Evolutionary conservation across 2,797 vertebrate genomes (phyloP).

Genomic region (Melanotaenia maccullochi): DNA sequence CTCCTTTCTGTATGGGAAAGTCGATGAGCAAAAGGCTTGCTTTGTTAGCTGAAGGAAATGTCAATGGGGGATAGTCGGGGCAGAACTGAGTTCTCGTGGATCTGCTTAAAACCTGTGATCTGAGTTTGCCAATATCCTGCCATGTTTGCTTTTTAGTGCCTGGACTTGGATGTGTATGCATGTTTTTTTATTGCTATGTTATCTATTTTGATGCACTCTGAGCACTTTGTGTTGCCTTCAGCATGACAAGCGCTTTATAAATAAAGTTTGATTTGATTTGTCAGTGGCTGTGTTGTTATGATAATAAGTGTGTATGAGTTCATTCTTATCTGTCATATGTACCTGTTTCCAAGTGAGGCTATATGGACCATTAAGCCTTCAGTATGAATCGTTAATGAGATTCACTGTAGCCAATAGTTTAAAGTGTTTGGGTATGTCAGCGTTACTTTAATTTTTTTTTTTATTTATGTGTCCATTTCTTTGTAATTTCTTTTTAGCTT

Average conservation of each 20-base stretch:
- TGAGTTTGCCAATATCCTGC: conserved; percentile 27
- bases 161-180: conserved; percentile 8
- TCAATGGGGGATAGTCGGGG: conserved; percentile 42
- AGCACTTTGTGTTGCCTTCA: too few species aligned
- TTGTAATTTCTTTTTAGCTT: neutral
- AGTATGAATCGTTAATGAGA: conserved; percentile 44
- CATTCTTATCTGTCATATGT: conserved; percentile 8
- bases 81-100: conserved; percentile 24
- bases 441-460: neutral
- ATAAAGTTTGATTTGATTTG: neutral
- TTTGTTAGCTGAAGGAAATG: conserved; percentile 47
- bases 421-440: conserved; percentile 8
- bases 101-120: conserved; percentile 44
- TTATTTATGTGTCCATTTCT: neutral
- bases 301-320: conserved; percentile 4
- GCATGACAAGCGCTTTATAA: too few species aligned
- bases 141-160: conserved; percentile 30
- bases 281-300: neutral
- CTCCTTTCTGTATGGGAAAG: conserved; percentile 43
- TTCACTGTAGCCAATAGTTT: neutral
- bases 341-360: conserved; percentile 23
- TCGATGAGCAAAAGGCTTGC: conserved; percentile 36
- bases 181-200: too few species aligned
- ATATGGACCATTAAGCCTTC: conserved; percentile 34
- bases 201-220: too few species aligned